These are phyloP conservation scores for Diplazon laetatorius DNA, from an alignment of 2,888 invertebrate species.

Conservation along the genomic window DNA sequence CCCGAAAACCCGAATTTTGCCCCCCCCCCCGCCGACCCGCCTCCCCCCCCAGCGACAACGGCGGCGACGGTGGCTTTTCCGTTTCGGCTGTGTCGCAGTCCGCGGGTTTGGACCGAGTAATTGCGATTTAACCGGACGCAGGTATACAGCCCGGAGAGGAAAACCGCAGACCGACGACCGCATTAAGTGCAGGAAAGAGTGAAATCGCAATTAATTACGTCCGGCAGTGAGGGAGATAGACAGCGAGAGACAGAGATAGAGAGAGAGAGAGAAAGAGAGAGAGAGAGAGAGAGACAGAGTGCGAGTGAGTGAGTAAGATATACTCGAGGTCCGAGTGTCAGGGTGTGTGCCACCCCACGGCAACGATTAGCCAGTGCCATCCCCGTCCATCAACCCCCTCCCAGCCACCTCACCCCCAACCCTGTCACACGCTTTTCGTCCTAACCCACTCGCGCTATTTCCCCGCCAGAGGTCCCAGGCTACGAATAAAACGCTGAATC, in stretches of 20 bases:
- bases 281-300: no score
- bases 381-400: constrained; percentile 14
- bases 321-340: constrained; percentile 22
- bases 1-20: no score
- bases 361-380: constrained; percentile 11
- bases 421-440: constrained; percentile 18
- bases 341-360: constrained; percentile 26
- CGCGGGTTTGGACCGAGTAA: constrained; percentile 73
- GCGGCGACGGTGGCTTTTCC: constrained; percentile 35
- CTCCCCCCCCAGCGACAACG: constrained; percentile 32
- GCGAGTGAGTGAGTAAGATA: no score
- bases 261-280: no score
- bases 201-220: constrained; percentile 80
- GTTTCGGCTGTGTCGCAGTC: constrained; percentile 39
- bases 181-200: constrained; percentile 78
- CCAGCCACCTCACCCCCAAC: background rate
- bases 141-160: constrained; percentile 66
- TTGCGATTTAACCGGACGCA: constrained; percentile 77
- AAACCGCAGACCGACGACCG: constrained; percentile 73
- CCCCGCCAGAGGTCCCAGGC: constrained; percentile 6
- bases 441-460: constrained; percentile 10
- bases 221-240: constrained; percentile 40
- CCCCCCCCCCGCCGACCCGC: no score
- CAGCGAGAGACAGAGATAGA: no score
- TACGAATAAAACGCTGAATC: constrained; percentile 2